phyloP scores from a whole-genome alignment of 2,888 invertebrate species.

The Athetis lepigone region DNA sequence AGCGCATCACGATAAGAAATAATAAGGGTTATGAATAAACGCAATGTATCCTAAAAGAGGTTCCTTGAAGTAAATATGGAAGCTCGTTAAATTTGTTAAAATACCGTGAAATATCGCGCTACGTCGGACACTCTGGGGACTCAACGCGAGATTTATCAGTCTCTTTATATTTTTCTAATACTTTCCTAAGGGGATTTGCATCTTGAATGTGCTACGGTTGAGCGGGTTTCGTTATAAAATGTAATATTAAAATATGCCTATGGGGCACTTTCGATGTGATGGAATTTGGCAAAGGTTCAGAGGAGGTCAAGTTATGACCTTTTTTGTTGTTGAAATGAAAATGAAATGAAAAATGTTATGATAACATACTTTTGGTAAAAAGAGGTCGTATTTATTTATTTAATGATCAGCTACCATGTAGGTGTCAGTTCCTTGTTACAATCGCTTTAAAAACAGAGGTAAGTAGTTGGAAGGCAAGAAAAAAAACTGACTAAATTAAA shows the following conservation, averaged over 20 bases:
- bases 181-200: constrained; percentile 82
- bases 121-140: constrained; percentile 85
- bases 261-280: constrained; percentile 56
- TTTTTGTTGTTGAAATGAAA: too few relatives aligned
- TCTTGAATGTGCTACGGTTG: constrained; percentile 76
- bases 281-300: constrained; percentile 45
- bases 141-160: constrained; percentile 68
- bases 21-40: constrained; percentile 74
- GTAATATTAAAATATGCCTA: constrained; percentile 68
- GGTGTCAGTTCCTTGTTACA: neutral
- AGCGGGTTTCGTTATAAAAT: constrained; percentile 78
- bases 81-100: constrained; percentile 90
- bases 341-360: too few relatives aligned
- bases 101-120: constrained; percentile 89
- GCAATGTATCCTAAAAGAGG: constrained; percentile 74
- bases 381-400: constrained; percentile 20
- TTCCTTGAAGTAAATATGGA: constrained; percentile 86
- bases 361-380: constrained; percentile 34
- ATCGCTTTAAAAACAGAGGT: neutral
- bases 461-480: too few relatives aligned
- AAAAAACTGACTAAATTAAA: too few relatives aligned
- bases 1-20: constrained; percentile 53
- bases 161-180: constrained; percentile 86
- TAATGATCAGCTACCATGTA: neutral
- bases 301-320: constrained; percentile 46